phyloP scores from a whole-genome alignment of 2,797 vertebrate genomes.

The Galagoides demidoff region DNA sequence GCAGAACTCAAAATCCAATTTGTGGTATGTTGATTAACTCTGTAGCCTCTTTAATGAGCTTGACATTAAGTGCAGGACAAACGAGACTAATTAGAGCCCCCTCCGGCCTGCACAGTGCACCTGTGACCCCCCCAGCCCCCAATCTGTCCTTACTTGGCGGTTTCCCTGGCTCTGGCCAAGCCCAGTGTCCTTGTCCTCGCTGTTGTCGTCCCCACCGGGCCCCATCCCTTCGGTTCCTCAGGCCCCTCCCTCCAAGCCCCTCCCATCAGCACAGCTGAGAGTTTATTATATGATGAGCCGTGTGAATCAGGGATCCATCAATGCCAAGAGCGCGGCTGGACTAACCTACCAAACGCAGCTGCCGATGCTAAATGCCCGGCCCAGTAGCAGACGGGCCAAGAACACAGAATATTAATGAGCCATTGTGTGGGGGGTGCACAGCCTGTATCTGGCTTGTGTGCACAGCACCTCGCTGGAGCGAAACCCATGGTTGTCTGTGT shows the following conservation, averaged over 20 bases:
- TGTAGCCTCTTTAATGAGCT: constrained; percentile 83
- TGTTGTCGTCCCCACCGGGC: not conserved
- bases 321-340: constrained; percentile 89
- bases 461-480: not conserved
- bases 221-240: not conserved
- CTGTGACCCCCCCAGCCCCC: constrained; percentile 69
- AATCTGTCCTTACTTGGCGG: constrained; percentile 70
- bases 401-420: constrained; percentile 91
- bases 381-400: constrained; percentile 91
- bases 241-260: constrained; percentile 68
- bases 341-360: constrained; percentile 93
- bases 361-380: constrained; percentile 91
- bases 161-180: not conserved
- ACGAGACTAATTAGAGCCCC: constrained; percentile 83
- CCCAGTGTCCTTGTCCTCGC: not conserved
- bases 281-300: constrained; percentile 90
- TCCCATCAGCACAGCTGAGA: constrained; percentile 83
- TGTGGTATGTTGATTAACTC: constrained; percentile 84
- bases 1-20: constrained; percentile 81
- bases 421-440: not conserved
- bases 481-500: not conserved
- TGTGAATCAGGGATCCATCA: constrained; percentile 87
- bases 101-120: constrained; percentile 73
- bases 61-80: constrained; percentile 84
- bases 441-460: not conserved